Conservation (phyloP, 2,797 vertebrate genomes). For the Arctocebus calabarensis region DNA sequence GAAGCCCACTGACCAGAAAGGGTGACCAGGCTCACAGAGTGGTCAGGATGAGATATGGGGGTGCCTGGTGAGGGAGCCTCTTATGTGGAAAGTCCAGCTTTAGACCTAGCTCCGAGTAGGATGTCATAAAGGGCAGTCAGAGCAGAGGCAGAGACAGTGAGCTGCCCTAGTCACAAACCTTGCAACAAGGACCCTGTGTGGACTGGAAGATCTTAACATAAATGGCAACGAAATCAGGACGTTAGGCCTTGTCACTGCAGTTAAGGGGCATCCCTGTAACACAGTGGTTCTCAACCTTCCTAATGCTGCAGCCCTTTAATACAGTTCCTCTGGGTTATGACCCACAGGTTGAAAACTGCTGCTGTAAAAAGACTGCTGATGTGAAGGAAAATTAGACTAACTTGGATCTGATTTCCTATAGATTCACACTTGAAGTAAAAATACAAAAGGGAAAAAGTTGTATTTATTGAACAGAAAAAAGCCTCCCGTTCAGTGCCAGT, state of each 20-base stretch:
- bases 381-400: slow-evolving; percentile 64
- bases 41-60: slow-evolving; percentile 18
- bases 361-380: not conserved
- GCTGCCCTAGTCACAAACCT: not conserved
- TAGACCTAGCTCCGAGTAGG: slow-evolving; percentile 13
- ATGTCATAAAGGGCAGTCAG: slow-evolving; percentile 58
- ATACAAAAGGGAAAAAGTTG: slow-evolving; percentile 44
- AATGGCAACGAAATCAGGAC: slow-evolving; percentile 28
- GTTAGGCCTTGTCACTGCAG: not conserved
- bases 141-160: not conserved
- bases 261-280: not conserved
- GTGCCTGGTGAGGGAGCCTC: not conserved
- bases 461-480: slow-evolving; percentile 54
- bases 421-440: slow-evolving; percentile 60
- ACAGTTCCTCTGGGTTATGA: no score
- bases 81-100: slow-evolving; percentile 39
- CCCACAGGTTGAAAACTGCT: no score
- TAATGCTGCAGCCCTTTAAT: no score
- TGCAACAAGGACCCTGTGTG: not conserved
- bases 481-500: not conserved
- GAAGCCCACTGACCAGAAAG: not conserved
- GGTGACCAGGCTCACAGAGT: not conserved
- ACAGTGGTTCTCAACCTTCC: no score
- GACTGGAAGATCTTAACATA: not conserved
- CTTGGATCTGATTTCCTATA: slow-evolving; percentile 53